Percentiles rank a stretch among this genome's conserved stretches.
phyloP scores from a whole-genome alignment of 2,113 vertebrate species.

The Coturnix japonica region DNA sequence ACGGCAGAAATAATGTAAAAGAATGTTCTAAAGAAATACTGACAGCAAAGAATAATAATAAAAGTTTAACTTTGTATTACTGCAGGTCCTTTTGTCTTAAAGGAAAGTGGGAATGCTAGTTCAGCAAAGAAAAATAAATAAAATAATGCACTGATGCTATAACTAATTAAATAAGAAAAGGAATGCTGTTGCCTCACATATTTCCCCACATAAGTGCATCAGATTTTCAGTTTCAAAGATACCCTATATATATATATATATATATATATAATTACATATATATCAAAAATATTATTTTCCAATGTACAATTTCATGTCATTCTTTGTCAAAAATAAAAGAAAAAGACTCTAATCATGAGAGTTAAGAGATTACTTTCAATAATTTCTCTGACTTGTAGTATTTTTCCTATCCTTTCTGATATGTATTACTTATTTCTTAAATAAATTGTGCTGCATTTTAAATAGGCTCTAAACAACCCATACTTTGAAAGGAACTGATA shows the following conservation, averaged over 20 bases:
- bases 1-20: not conserved
- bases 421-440: not conserved
- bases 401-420: not conserved
- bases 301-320: too few species aligned
- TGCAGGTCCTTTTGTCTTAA: not conserved
- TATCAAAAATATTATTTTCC: not conserved
- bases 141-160: not conserved
- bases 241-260: not conserved
- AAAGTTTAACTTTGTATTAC: not conserved
- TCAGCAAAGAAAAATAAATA: not conserved
- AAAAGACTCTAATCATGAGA: not conserved
- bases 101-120: not conserved
- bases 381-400: not conserved
- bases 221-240: not conserved
- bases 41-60: not conserved
- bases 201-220: not conserved
- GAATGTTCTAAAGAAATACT: not conserved
- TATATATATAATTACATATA: too few species aligned
- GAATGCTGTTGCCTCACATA: not conserved
- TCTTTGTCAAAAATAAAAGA: not conserved
- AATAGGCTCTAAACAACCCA: not conserved
- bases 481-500: not conserved
- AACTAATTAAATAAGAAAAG: not conserved
- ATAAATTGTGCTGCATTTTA: not conserved
- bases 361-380: not conserved